phyloP scores from a whole-genome alignment of 2,888 invertebrate genomes.

The Euproctis similis region DNA sequence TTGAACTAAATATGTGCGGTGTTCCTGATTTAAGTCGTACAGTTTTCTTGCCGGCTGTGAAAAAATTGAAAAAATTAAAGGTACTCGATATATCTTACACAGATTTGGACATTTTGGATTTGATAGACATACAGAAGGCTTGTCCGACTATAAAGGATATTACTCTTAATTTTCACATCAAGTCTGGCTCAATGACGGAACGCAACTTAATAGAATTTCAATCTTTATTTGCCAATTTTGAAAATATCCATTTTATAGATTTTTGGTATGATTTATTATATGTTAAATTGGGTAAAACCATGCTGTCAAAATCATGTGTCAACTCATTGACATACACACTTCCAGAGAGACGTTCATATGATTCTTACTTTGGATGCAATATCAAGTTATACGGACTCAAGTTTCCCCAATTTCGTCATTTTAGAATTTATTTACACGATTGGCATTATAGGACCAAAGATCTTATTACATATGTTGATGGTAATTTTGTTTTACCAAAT shows the following conservation, averaged over 20 bases:
- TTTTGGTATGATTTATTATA: conserved; percentile 33
- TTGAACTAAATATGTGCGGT: conserved; percentile 42
- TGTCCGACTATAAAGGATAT: conserved; percentile 50
- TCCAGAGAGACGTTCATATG: conserved; percentile 18
- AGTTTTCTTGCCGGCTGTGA: conserved; percentile 33
- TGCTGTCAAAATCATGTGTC: conserved; percentile 36
- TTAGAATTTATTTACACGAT: conserved; percentile 32
- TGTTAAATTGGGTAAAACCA: conserved; percentile 27
- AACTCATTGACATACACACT: conserved; percentile 38
- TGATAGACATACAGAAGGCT: conserved; percentile 35
- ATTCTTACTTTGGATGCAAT: too few species aligned
- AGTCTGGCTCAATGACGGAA: conserved; percentile 19
- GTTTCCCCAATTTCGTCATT: conserved; percentile 25
- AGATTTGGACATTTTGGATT: conserved; percentile 41
- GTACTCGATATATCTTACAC: conserved; percentile 53
- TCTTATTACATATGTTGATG: background rate
- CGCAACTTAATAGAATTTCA: conserved; percentile 30
- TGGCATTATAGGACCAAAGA: conserved; percentile 17
- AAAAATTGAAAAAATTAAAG: conserved; percentile 37
- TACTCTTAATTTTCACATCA: conserved; percentile 40
- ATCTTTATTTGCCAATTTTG: conserved; percentile 41
- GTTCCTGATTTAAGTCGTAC: conserved; percentile 42
- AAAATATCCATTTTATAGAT: conserved; percentile 50
- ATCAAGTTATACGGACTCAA: background rate
- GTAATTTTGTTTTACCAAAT: conserved; percentile 21